Evolutionary conservation across 2,888 invertebrate species (phyloP), one percentile per base, ranked within the genome.

Genomic region (Hirtodrosophila duncani): DNA sequence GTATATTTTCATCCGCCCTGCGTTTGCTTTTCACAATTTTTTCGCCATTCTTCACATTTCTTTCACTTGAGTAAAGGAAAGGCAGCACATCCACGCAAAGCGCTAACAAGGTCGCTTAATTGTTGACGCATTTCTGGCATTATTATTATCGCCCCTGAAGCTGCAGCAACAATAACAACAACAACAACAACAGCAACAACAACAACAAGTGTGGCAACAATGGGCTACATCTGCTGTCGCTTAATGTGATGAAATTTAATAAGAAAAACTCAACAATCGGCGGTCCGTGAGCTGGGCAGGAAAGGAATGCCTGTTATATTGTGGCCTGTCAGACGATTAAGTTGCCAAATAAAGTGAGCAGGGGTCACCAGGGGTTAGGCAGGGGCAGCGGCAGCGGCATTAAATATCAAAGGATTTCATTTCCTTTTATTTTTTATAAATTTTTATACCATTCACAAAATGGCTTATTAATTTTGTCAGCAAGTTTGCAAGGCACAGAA

Each of bases 321-420:
- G 67, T 55, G 78, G 70, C 67, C 81, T 74, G 78, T 78, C 55
- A 53, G 53, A 63, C 68, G 75, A 75, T 75, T 75, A 75, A 75
- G 80, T 81, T 75, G 75, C 80, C 75, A 75, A 75, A 75, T 75
- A 81, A 71, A 75, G 64, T 81, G 70, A 72, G 52, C 46, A 49
- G 14, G 29, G 46, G 7, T 36, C 56, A 51, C 53, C 65, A 64
- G 60, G 70, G 78, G 74, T 53, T 52, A 67, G 49, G 48, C 18
- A 33, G 44, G 23, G 38, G 13, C 56, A 16, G 11, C 20, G 18
- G 9, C 16, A 6, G 20, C 52, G 61, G 81, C 63, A 75, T 75
- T 69, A 81, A 78, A 78, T 75, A 81, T 75, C 81, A 75, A 75
- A 75, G 79, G 81, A 71, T 63, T 67, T 39, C 37, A 26, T 45